Conservation (phyloP, 2,888 invertebrate genomes). For the Pandemis corylana region DNA sequence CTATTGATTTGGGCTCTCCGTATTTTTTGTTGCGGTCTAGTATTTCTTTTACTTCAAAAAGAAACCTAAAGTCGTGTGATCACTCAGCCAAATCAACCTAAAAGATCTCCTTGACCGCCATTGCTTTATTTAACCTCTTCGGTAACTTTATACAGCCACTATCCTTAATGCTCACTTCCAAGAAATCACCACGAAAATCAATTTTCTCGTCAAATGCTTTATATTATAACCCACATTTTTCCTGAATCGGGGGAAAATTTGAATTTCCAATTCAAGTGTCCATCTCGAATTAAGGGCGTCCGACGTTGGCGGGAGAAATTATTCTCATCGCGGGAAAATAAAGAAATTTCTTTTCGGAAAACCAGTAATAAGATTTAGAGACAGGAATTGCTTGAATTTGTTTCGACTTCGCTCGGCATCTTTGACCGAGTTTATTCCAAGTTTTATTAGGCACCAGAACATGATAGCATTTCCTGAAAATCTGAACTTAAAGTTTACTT, state of each 20-base stretch:
- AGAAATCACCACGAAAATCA: constrained; percentile 17
- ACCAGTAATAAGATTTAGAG: constrained; percentile 19
- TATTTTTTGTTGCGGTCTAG: too few species aligned
- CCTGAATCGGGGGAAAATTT: constrained; percentile 14
- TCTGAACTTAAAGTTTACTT: not conserved
- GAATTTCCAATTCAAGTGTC: constrained; percentile 22
- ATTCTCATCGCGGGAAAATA: constrained; percentile 23
- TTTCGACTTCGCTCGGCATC: constrained; percentile 14
- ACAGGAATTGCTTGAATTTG: constrained; percentile 25
- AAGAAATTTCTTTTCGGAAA: constrained; percentile 15
- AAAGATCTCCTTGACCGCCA: too few species aligned
- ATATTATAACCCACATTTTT: constrained; percentile 21
- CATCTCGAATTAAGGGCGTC: constrained; percentile 20
- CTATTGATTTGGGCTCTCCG: too few species aligned
- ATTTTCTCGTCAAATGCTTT: constrained; percentile 5
- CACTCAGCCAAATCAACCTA: not conserved
- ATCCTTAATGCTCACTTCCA: not conserved
- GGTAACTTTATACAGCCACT: not conserved
- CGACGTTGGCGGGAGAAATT: constrained; percentile 3
- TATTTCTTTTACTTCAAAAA: not conserved
- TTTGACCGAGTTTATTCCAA: constrained; percentile 13
- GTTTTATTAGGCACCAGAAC: not conserved
- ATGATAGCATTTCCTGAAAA: not conserved
- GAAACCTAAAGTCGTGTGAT: not conserved
- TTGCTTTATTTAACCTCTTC: too few species aligned